Evolutionary conservation across 2,888 invertebrate genomes (phyloP), one percentile per base, ranked within the genome.

Genomic region (Salpingus planirostris): DNA sequence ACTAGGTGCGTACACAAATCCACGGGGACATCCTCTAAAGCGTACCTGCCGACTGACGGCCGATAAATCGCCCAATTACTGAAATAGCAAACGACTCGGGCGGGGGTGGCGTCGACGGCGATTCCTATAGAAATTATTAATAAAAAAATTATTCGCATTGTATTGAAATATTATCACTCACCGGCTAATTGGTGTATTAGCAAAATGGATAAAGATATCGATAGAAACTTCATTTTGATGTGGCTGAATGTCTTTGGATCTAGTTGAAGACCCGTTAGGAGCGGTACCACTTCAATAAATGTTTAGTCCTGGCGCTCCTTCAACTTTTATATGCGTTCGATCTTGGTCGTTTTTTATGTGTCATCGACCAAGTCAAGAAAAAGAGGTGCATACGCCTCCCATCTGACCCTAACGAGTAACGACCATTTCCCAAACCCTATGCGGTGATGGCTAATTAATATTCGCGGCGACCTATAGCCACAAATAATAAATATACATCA

Each of bases 21-120:
- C 1, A 76, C 80, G 0, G 89, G 89, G 27, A 90, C 74, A 60
- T 91, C 88, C 31, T 87, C 81, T 42, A 89, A 76, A n/a, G 74
- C 79, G 56, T 90, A 91, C 15, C 76, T 74, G 1, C 90, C 90
- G 6, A 82, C 65, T 2, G 80, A 88, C 0, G 87, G 87, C 21
- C 90, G 71, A 65, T 88, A 84, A 31, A 88, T 74, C 6, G 90
- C 90, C 90, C 85, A 86, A 62, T 84, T 85, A 56, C 82, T 82
- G 62, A 74, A 78, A 61, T 78, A 78, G 49, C 78, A 78, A 1
- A 71, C 70, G 2, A 73, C 62, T 47, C 70, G 62, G 0, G 66
- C 55, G 15, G 57, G 48, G 13, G 49, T 32, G 10, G 53, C 49
- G 13, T n/a, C n/a, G n/a, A n/a, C n/a, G n/a, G n/a, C n/a, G n/a